Percentiles rank a stretch among this genome's conserved stretches.
Evolutionary conservation across 2,113 vertebrate genomes (phyloP).

Genomic region (Melanocharis versteri): DNA sequence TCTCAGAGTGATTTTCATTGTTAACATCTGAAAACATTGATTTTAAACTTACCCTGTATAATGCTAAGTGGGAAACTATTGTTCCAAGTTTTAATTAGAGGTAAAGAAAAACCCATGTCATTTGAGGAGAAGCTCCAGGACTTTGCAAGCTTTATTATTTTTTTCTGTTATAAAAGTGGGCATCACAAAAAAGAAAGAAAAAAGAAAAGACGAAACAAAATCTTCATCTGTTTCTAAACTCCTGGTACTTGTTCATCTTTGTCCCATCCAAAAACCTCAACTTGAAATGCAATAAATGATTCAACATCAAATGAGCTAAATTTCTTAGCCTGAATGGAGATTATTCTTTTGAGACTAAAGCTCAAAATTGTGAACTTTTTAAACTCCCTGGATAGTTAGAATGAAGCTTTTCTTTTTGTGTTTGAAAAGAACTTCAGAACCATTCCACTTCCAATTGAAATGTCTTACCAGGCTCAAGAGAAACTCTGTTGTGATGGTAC

Average conservation of each 20-base stretch:
- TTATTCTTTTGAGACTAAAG: conserved; percentile 4
- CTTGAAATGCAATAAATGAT: not conserved
- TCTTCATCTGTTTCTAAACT: not conserved
- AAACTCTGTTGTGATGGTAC: not conserved
- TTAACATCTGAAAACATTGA: not conserved
- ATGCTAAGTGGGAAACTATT: not conserved
- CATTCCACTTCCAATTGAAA: conserved; percentile 17
- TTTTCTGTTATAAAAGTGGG: not conserved
- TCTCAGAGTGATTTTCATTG: not conserved
- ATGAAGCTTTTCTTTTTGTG: conserved; percentile 31
- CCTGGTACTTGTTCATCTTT: not conserved
- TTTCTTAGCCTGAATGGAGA: not conserved
- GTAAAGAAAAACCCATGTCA: not conserved
- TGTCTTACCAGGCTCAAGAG: not conserved
- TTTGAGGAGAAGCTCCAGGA: not conserved
- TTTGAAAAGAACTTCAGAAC: conserved; percentile 51
- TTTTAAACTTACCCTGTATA: not conserved
- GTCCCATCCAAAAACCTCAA: not conserved
- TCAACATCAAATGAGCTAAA: conserved; percentile 10
- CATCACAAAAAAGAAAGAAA: not conserved
- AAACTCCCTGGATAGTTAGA: not conserved
- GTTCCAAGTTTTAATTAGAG: conserved; percentile 36
- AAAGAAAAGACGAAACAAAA: conserved; percentile 19
- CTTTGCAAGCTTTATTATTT: not conserved
- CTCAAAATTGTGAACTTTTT: not conserved